Evolutionary conservation across 1,140 invertebrate genomes (phyloP), one percentile per base, ranked within the genome.

Genomic region (Ceratosolen solmsi): DNA sequence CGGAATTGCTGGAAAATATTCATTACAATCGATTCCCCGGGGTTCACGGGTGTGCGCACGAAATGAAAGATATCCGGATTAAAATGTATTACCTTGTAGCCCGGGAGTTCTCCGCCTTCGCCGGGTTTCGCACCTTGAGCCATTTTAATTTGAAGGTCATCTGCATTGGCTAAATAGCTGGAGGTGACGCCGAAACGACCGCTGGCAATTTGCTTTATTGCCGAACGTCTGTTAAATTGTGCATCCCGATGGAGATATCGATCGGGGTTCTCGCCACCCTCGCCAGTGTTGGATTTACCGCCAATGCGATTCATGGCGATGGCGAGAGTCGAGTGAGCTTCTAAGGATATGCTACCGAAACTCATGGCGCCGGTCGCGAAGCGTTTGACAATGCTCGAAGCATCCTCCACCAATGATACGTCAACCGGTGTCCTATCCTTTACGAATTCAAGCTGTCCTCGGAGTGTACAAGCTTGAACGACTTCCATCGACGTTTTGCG

Each of bases 101-200:
- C 96, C 1, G 98, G 98, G 22, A 99, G 89, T 92, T 99, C 97
- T 33, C 98, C 98, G 60, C 97, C 98, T 93, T 99, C 97, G 4
- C 98, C 98, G 0, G 98, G 98, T 87, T 99, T 99, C 30, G 98
- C 98, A 22, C 98, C 98, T 92, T 99, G 98, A n/a, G 98, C 98
- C 97, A 99, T 99, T 92, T 99, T 99, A 87, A 99, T 99, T 91
- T 99, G 98, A 74, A 99, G 88, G 90, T 99, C 98, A 91, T 99
- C 97, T 22, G 98, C 97, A 92, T 99, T 97, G 13, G 98, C 97
- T 41, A 99, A 91, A 89, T 99, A 99, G 0, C 98, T 96, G 56
- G 97, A 97, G 0, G 98, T 99, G 0, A 99, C 99, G 27, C 99
- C 99, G 93, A 99, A 99, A 73, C 99, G 93, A 27, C 98, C 99